These are phyloP conservation scores for Rhinopomastus cyanomelas DNA, from an alignment of 2,113 vertebrate species.

Conservation along the genomic window DNA sequence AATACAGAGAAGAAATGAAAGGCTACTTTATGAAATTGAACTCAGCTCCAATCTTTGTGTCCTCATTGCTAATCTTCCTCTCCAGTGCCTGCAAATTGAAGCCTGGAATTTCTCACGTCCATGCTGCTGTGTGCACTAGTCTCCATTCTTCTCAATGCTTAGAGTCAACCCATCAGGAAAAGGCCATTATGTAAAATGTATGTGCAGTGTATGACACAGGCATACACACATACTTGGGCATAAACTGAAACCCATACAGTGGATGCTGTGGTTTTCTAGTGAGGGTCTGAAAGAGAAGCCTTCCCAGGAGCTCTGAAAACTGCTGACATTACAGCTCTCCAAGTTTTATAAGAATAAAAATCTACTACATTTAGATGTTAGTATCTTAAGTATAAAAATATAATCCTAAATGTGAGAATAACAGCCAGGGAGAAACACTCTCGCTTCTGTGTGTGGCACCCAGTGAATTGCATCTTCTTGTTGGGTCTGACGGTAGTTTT, in stretches of 20 bases:
- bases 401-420: not conserved
- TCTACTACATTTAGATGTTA: not conserved
- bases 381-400: not conserved
- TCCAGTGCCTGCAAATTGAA: not conserved
- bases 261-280: not conserved
- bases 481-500: not conserved
- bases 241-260: not conserved
- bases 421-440: not conserved
- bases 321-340: not conserved
- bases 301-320: not conserved
- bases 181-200: not conserved
- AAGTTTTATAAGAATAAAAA: not conserved
- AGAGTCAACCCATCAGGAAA: not conserved
- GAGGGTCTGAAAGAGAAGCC: not conserved
- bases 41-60: not conserved
- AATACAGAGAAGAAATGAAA: not conserved
- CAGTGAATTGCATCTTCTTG: not conserved
- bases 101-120: not conserved
- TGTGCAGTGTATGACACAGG: not conserved
- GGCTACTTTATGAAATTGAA: rapidly evolving
- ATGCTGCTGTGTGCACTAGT: rapidly evolving
- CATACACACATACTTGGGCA: not conserved
- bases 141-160: not conserved
- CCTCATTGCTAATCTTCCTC: not conserved
- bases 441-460: not conserved